These are phyloP conservation scores for Prorops nasuta DNA, from an alignment of 1,140 invertebrate genomes.

Conservation along the genomic window DNA sequence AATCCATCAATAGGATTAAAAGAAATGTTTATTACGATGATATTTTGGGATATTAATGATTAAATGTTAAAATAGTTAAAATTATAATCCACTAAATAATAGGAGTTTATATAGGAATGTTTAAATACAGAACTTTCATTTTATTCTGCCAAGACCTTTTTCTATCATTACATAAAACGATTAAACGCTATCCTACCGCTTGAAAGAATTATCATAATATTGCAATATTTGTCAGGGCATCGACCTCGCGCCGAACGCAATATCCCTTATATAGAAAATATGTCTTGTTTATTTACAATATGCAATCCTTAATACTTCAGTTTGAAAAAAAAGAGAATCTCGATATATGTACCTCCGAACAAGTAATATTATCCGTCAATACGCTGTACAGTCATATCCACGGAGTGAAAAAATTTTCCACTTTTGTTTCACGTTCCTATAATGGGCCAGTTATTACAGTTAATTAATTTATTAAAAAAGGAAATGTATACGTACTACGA, in stretches of 20 bases:
- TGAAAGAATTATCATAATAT: slow-evolving; percentile 59
- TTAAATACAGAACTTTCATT: slow-evolving; percentile 58
- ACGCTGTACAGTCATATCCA: slow-evolving; percentile 54
- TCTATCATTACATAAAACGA: slow-evolving; percentile 59
- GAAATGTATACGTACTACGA: too few relatives aligned
- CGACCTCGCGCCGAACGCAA: slow-evolving; percentile 48
- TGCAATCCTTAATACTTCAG: slow-evolving; percentile 53
- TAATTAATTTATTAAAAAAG: too few relatives aligned
- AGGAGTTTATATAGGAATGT: too few relatives aligned
- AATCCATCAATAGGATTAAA: too few relatives aligned
- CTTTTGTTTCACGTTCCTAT: too few relatives aligned
- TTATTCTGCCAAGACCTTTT: slow-evolving; percentile 55
- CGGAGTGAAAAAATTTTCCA: slow-evolving; percentile 45
- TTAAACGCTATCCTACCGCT: slow-evolving; percentile 57
- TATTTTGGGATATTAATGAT: too few relatives aligned
- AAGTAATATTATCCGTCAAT: slow-evolving; percentile 47
- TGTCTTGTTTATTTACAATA: slow-evolving; percentile 59
- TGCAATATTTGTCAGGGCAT: slow-evolving; percentile 56
- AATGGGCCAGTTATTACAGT: slow-evolving; percentile 16
- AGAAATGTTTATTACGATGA: too few relatives aligned
- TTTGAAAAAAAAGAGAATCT: slow-evolving; percentile 51
- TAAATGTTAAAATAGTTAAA: too few relatives aligned
- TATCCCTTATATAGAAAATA: slow-evolving; percentile 58
- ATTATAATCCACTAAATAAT: too few relatives aligned
- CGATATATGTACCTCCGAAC: slow-evolving; percentile 50